phyloP scores from a whole-genome alignment of 2,888 invertebrate genomes.

The Sarcophaga subvicina region DNA sequence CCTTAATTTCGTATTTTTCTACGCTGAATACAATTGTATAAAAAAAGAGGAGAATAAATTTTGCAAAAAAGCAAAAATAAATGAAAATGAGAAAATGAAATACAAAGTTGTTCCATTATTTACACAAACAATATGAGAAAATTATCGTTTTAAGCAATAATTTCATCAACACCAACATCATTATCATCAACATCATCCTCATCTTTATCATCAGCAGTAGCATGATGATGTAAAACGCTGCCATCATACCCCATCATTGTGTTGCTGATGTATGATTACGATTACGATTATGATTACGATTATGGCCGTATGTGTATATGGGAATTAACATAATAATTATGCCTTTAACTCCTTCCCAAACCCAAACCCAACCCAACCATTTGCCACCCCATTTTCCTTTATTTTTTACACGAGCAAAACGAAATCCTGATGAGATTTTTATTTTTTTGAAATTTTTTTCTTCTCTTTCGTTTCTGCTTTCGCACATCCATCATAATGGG shows the following conservation, averaged over 20 bases:
- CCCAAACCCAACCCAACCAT: neutral
- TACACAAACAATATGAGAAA: constrained; percentile 65
- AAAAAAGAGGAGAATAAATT: neutral
- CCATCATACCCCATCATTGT: neutral
- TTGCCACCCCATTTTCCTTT: constrained; percentile 47
- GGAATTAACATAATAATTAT: constrained; percentile 68
- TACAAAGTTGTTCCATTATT: constrained; percentile 44
- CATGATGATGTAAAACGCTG: constrained; percentile 37
- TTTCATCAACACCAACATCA: constrained; percentile 62
- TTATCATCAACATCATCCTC: neutral
- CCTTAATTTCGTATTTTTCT: neutral
- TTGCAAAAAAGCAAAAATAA: neutral
- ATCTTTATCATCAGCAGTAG: constrained; percentile 39
- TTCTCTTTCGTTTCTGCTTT: constrained; percentile 12
- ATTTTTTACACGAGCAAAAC: neutral
- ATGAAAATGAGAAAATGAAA: constrained; percentile 1
- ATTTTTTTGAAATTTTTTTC: neutral
- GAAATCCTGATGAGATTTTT: constrained; percentile 24
- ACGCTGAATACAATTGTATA: neutral
- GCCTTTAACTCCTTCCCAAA: constrained; percentile 53
- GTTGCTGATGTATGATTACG: neutral
- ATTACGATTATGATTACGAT: neutral
- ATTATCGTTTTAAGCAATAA: constrained; percentile 70
- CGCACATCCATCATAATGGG: constrained; percentile 55
- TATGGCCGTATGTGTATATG: neutral